Evolutionary conservation across 37 sponge, comb jelly and placozoan genomes (phyloP), one percentile per base, ranked within the genome.

Genomic region (Ianthella basta): DNA sequence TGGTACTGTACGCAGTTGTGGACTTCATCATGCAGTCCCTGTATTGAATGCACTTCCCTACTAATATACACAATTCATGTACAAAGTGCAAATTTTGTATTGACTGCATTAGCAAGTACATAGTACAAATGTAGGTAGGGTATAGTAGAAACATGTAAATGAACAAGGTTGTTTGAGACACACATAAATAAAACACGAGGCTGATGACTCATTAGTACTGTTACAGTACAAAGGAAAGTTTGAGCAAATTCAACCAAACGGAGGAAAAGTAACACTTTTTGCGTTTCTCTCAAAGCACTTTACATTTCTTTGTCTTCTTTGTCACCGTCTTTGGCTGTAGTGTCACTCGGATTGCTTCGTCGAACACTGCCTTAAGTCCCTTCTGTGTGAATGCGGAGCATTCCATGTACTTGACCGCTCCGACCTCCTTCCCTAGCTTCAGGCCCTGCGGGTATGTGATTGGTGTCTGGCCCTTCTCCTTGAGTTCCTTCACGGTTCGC

Each of bases 331-430:
- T 79, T 18, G 86, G 86, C 70, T 79, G 57, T 23, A 86, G 37
- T 13, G 80, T 69, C 0, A 81, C 86, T 53, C 80, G 60, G 37
- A 86, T 86, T 61, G 96, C 93, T n/a, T 93, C 92, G 23, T 68
- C 67, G 56, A 96, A 96, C n/a, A 96, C 91, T 35, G 91, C 81
- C 54, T 92, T 96, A 18, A 96, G 85, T 29, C 93, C 93, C 73
- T 87, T 90, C 74, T 92, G 93, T 2, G 93, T 92, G 57, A 91
- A 81, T n/a, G 96, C 93, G 0, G 93, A 92, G 66, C 96, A 96
- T 53, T 96, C 96, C 44, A 96, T 61, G 83, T 96, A 96, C 86
- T 96, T 92, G 57, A 92, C 80, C 15, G 96, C 93, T 32, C 73
- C 79, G n/a, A 96, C 87, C 59, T 87, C 92, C 69, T 92, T 90